Conservation (phyloP, 2,797 vertebrate genomes). For the Alexandromys oeconomus region DNA sequence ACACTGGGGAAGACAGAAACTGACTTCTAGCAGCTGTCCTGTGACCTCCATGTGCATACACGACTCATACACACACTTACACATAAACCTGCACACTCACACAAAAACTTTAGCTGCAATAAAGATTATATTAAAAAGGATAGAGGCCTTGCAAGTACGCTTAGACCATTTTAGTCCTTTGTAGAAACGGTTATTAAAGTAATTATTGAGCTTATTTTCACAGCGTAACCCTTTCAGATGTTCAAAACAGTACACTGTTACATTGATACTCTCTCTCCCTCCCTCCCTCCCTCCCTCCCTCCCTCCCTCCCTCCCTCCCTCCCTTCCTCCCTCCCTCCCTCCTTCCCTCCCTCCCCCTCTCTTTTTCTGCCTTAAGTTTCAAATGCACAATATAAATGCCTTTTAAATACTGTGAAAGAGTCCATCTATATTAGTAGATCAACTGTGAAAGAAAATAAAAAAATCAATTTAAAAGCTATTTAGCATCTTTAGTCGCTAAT, state of each 20-base stretch:
- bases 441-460: slow-evolving; percentile 46
- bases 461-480: slow-evolving; percentile 18
- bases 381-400: neutral
- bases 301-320: neutral
- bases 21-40: neutral
- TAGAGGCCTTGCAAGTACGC: neutral
- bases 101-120: neutral
- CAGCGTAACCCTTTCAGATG: neutral
- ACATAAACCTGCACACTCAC: neutral
- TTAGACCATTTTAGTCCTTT: neutral
- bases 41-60: neutral
- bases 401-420: slow-evolving; percentile 8
- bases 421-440: neutral
- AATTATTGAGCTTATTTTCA: neutral
- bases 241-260: neutral
- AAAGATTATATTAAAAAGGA: neutral
- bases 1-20: neutral
- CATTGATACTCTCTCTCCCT: neutral
- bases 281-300: neutral
- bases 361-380: neutral
- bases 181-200: neutral
- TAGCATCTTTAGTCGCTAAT: neutral
- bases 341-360: neutral
- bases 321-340: no score
- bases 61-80: no score